Percentiles rank a stretch among this genome's conserved stretches.
Evolutionary conservation across 2,888 invertebrate genomes (phyloP).

Genomic region (Metallyticus violacea): DNA sequence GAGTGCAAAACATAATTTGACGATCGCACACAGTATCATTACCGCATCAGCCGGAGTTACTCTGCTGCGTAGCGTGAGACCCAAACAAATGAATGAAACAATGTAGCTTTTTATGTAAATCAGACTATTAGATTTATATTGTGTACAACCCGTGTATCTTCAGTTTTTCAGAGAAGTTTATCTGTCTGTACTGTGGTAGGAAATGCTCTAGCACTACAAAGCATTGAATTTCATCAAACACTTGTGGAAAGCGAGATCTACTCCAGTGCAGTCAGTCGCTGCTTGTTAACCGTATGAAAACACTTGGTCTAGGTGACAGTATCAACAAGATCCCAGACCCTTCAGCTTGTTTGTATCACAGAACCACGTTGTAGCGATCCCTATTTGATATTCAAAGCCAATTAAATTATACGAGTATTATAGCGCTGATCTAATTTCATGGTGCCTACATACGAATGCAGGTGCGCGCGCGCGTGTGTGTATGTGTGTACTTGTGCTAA

Average conservation of each 20-base stretch:
- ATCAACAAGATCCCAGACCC: neutral
- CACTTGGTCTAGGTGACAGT: too few relatives aligned
- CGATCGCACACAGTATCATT: too few relatives aligned
- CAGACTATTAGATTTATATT: too few relatives aligned
- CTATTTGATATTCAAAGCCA: conserved; percentile 6
- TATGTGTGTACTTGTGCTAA: neutral
- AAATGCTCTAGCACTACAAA: neutral
- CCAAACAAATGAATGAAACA: too few relatives aligned
- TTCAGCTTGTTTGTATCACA: neutral
- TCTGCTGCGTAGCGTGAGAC: too few relatives aligned
- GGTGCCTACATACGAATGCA: too few relatives aligned
- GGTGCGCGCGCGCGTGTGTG: neutral
- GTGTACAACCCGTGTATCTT: too few relatives aligned
- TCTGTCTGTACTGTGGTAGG: neutral
- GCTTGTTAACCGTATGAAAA: neutral
- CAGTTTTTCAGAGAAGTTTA: too few relatives aligned
- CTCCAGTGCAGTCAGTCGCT: neutral
- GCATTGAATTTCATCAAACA: neutral
- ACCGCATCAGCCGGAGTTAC: too few relatives aligned
- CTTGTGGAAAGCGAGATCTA: neutral
- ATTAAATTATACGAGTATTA: conserved; percentile 3
- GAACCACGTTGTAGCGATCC: neutral
- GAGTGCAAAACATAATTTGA: too few relatives aligned
- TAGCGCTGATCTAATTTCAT: neutral
- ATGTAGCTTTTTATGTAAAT: too few relatives aligned